Percentiles rank a stretch among this genome's conserved stretches.
Conservation (phyloP, 2,797 vertebrate species). For the Eidolon dupreanum region DNA sequence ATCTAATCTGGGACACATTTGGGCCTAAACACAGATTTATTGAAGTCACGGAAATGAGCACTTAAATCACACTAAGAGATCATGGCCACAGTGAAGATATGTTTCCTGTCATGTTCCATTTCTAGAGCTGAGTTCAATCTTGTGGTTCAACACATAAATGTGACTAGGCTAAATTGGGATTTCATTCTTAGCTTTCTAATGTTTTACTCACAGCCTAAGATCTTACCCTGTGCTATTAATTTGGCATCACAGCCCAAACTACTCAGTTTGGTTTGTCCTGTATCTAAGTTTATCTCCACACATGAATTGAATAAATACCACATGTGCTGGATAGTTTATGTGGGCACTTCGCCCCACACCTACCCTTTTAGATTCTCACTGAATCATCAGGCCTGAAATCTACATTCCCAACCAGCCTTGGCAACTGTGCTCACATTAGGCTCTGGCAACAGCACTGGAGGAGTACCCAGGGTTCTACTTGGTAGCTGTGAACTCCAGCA, state of each 20-base stretch:
- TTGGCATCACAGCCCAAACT: slow-evolving; percentile 3
- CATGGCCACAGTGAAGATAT: slow-evolving; percentile 35
- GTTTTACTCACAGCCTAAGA: slow-evolving; percentile 20
- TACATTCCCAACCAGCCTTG: background rate
- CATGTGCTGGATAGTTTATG: background rate
- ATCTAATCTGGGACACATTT: slow-evolving; percentile 51
- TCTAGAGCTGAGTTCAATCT: slow-evolving; percentile 53
- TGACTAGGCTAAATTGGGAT: background rate
- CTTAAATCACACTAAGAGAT: slow-evolving; percentile 64
- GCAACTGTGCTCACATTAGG: background rate
- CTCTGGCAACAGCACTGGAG: background rate
- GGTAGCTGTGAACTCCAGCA: background rate
- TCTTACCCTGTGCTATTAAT: slow-evolving; percentile 10
- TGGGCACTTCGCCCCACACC: background rate
- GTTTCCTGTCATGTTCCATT: slow-evolving; percentile 56
- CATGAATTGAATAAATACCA: slow-evolving; percentile 2
- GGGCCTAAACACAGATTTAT: slow-evolving; percentile 58
- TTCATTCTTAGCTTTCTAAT: slow-evolving; percentile 48
- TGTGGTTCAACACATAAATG: slow-evolving; percentile 55
- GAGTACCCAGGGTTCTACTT: background rate
- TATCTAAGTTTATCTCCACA: slow-evolving; percentile 8
- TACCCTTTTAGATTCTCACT: background rate
- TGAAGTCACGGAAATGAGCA: slow-evolving; percentile 63
- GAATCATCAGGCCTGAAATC: background rate
- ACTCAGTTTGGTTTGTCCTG: background rate